A percentile compares a stretch with the other conserved stretches of the same genome.
phyloP scores from a whole-genome alignment of 2,888 invertebrate genomes.

The Idaea aversata region DNA sequence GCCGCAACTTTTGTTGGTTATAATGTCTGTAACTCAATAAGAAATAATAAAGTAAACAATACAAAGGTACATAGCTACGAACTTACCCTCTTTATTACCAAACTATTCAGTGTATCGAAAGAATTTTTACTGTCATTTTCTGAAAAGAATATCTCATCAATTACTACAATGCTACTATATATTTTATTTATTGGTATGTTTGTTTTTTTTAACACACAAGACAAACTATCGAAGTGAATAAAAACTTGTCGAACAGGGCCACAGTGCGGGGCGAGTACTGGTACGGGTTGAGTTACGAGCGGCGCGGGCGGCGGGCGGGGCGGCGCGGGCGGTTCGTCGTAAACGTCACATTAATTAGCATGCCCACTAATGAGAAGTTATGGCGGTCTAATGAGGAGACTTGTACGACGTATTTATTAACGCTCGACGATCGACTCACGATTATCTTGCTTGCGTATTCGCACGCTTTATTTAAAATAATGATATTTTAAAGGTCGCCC shows the following conservation, averaged over 20 bases:
- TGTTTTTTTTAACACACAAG: constrained; percentile 1
- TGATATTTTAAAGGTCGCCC: background rate
- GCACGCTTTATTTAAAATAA: constrained; percentile 8
- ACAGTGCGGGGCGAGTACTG: constrained; percentile 10
- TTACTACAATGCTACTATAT: constrained; percentile 19
- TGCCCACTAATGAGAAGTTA: constrained; percentile 78
- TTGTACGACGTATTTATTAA: constrained; percentile 34
- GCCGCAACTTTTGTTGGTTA: constrained; percentile 46
- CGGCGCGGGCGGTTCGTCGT: constrained; percentile 44
- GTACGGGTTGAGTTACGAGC: constrained; percentile 41
- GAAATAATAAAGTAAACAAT: background rate
- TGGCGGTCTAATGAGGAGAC: constrained; percentile 72
- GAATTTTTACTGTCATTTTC: too few species aligned
- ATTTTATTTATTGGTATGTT: constrained; percentile 21
- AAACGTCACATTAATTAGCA: constrained; percentile 79
- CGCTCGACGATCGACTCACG: constrained; percentile 24
- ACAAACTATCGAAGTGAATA: background rate
- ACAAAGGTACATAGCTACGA: too few species aligned
- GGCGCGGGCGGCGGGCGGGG: constrained; percentile 21
- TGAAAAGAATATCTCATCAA: background rate
- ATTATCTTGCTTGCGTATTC: constrained; percentile 28
- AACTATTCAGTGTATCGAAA: too few species aligned
- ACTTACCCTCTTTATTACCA: background rate
- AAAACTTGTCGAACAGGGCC: constrained; percentile 12
- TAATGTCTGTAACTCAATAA: background rate